A percentile compares a stretch with the other conserved stretches of the same genome.
Conservation (phyloP, 2,113 vertebrate species). For the Pogonocichla stellata region DNA sequence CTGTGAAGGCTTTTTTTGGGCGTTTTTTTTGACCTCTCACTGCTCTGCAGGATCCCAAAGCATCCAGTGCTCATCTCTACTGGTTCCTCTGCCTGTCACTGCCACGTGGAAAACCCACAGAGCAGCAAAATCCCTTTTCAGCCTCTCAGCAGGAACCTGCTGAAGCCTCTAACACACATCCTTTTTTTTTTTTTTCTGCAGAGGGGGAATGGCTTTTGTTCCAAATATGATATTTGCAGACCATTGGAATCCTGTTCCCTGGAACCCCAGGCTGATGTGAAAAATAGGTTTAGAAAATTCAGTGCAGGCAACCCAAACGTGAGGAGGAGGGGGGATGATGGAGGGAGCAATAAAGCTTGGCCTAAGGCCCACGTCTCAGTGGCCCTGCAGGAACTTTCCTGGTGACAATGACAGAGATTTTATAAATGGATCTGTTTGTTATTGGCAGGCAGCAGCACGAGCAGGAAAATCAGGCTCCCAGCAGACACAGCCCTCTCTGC, state of each 20-base stretch:
- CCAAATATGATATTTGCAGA: neutral
- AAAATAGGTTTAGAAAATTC: neutral
- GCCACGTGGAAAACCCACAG: neutral
- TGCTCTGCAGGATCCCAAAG: fast-evolving
- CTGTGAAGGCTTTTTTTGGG: neutral
- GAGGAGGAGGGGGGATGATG: neutral
- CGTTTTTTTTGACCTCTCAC: neutral
- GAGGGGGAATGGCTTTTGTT: neutral
- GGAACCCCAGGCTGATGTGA: neutral
- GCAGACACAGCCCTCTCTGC: neutral
- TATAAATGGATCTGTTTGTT: slow-evolving; percentile 32
- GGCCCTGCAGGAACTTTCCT: slow-evolving; percentile 2
- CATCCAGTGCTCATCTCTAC: neutral
- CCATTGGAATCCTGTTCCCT: neutral
- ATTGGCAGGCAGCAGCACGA: neutral
- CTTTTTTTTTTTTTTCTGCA: neutral
- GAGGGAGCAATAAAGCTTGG: neutral
- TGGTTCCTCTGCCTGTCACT: neutral
- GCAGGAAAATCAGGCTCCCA: neutral
- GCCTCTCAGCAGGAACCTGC: neutral
- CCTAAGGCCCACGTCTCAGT: neutral
- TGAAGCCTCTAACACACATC: fast-evolving
- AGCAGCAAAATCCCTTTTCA: neutral
- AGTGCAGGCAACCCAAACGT: neutral
- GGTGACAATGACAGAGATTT: slow-evolving; percentile 38